phyloP scores from a whole-genome alignment of 2,113 vertebrate species.

The Coptodon bakossiorum region DNA sequence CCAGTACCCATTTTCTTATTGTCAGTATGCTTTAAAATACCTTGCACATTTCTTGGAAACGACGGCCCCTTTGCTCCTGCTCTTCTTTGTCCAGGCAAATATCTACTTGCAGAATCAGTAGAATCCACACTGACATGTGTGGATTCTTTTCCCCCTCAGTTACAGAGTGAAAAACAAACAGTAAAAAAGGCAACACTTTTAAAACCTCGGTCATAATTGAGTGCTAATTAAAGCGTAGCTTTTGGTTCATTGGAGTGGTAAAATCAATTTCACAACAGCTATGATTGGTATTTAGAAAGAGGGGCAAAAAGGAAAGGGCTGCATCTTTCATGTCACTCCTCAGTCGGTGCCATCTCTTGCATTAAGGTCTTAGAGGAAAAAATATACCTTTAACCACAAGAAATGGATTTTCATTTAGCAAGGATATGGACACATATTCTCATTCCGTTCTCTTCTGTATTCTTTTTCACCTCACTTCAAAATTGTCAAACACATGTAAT shows the following conservation, averaged over 20 bases:
- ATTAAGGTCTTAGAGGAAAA: not conserved
- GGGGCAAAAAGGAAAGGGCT: not conserved
- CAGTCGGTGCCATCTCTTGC: not conserved
- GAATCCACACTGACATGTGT: not conserved
- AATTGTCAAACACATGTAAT: not conserved
- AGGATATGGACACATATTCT: not conserved
- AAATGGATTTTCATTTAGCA: not conserved
- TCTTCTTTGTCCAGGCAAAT: not conserved
- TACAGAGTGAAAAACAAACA: not conserved
- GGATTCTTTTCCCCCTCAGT: not conserved
- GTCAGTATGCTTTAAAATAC: not conserved
- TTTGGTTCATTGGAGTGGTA: not conserved
- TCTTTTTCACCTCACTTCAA: not conserved
- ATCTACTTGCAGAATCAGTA: not conserved
- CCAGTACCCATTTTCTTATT: constrained; percentile 5
- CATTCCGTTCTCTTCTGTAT: not conserved
- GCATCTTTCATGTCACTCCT: not conserved
- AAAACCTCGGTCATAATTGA: not conserved
- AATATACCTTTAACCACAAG: not conserved
- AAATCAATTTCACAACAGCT: not conserved
- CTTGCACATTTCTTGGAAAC: not conserved
- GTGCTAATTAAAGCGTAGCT: not conserved
- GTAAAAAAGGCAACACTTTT: not conserved
- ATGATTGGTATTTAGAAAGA: not conserved
- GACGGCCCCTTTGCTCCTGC: not conserved